Evolutionary conservation across 2,113 vertebrate genomes (phyloP).

Genomic region (Nipponia nippon): DNA sequence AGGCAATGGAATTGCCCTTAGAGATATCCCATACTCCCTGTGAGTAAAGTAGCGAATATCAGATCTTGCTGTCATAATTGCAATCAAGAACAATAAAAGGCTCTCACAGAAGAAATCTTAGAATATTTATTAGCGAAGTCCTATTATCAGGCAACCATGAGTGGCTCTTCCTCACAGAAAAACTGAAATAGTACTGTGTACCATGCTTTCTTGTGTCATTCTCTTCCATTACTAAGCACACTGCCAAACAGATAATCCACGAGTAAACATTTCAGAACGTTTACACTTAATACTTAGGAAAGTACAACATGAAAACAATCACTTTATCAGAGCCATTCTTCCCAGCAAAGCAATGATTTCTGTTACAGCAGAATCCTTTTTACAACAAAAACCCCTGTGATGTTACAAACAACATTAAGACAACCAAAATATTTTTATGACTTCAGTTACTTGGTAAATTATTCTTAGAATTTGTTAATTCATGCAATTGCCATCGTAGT

Average conservation of each 20-base stretch:
- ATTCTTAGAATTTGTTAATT: background rate
- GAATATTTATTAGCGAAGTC: background rate
- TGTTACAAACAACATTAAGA: background rate
- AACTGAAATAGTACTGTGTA: background rate
- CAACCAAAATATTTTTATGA: background rate
- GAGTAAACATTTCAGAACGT: background rate
- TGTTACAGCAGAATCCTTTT: background rate
- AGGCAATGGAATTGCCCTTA: background rate
- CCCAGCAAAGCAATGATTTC: background rate
- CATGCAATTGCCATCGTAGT: background rate
- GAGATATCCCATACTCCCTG: background rate
- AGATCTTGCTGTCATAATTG: background rate
- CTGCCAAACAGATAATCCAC: background rate
- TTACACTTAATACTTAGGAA: background rate
- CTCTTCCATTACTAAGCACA: background rate
- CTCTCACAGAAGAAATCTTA: background rate
- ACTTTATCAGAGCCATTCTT: background rate
- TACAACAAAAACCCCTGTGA: background rate
- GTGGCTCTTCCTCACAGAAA: background rate
- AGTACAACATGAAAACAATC: background rate
- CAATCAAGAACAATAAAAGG: background rate
- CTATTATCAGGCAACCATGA: background rate
- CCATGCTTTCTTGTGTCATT: background rate
- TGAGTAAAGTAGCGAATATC: background rate
- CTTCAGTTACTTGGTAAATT: background rate